Percentiles rank a stretch among this genome's conserved stretches.
Conservation (phyloP, 64 coral and sea anemone genomes). For the Pachyseris speciosa region DNA sequence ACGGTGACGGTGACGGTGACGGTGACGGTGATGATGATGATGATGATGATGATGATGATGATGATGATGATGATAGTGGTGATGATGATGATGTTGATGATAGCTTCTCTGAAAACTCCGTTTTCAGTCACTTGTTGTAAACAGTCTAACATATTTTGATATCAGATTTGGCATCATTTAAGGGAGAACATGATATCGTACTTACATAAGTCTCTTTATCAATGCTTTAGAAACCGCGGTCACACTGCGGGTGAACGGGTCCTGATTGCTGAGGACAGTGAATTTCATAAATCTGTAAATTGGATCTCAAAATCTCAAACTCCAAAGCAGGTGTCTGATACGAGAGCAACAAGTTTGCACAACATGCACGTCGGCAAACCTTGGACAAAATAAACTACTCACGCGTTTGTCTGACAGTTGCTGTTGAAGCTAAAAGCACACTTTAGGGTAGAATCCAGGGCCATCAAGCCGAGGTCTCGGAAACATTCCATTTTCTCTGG, state of each 20-base stretch:
- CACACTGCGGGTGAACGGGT: constrained; percentile 10
- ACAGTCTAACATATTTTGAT: too few relatives aligned
- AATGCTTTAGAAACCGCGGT: constrained; percentile 30
- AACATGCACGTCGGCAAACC: too few relatives aligned
- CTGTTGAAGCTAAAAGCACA: constrained; percentile 81
- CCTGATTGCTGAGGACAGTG: not conserved
- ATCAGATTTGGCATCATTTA: too few relatives aligned
- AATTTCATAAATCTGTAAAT: too few relatives aligned
- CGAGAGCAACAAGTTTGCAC: too few relatives aligned
- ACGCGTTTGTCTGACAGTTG: constrained; percentile 72
- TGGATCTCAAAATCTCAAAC: not conserved
- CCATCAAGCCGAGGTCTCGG: constrained; percentile 75
- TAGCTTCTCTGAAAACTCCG: too few relatives aligned
- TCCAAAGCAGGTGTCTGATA: too few relatives aligned
- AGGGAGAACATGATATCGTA: not conserved
- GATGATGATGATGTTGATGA: not conserved
- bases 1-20: too few relatives aligned
- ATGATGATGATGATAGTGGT: not conserved
- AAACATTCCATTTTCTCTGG: constrained; percentile 72
- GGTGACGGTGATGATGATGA: too few relatives aligned
- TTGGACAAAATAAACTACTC: not conserved
- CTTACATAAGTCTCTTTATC: constrained; percentile 39
- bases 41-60: not conserved
- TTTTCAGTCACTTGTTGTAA: too few relatives aligned
- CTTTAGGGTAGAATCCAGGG: constrained; percentile 84